Conservation (phyloP, 2,113 vertebrate genomes). For the Clarias magur region DNA sequence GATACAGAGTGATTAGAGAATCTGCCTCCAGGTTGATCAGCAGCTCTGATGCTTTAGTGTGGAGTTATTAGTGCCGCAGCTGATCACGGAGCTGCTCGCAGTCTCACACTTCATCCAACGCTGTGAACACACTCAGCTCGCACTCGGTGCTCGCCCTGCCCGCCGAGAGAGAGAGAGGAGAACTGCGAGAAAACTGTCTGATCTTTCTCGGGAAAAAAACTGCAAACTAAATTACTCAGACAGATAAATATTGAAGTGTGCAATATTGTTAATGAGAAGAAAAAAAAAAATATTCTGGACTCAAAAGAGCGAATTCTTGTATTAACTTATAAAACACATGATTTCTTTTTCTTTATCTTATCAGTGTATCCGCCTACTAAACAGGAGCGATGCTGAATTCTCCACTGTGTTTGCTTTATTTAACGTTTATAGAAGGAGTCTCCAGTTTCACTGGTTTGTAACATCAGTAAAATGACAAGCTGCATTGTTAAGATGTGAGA, state of each 20-base stretch:
- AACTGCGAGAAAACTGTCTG: not conserved
- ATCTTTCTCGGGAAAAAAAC: not conserved
- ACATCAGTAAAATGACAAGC: not conserved
- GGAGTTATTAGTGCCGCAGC: not conserved
- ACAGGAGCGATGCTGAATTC: not conserved
- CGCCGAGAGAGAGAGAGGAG: not conserved
- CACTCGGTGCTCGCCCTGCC: not conserved
- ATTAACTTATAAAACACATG: not conserved
- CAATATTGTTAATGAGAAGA: not conserved
- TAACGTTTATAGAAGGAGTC: not conserved
- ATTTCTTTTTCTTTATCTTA: not conserved
- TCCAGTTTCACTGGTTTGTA: not conserved
- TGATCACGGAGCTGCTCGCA: not conserved
- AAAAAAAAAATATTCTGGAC: not conserved
- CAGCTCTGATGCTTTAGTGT: not conserved
- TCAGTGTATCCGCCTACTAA: not conserved
- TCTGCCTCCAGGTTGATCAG: slow-evolving; percentile 27
- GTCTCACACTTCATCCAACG: not conserved
- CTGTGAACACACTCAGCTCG: not conserved
- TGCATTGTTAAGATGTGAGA: not conserved
- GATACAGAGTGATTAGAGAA: slow-evolving; percentile 33
- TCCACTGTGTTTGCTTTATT: not conserved
- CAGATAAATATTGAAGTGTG: not conserved
- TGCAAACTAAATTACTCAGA: not conserved
- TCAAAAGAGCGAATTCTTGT: not conserved